Evolutionary conservation across 2,888 invertebrate genomes (phyloP).

Genomic region (Luffia ferchaultella): DNA sequence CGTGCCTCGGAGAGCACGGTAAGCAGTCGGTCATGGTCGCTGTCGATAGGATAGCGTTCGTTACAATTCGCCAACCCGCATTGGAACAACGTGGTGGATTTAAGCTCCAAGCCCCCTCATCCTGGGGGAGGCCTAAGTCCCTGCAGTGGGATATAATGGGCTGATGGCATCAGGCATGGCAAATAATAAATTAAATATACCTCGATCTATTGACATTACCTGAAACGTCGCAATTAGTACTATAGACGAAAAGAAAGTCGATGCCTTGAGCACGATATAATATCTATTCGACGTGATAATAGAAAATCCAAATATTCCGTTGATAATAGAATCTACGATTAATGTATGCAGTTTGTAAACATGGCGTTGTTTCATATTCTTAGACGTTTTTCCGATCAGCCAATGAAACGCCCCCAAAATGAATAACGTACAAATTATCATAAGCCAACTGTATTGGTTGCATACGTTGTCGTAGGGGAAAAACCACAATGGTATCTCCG

Average conservation of each 20-base stretch:
- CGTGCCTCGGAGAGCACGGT: no score
- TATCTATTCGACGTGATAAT: constrained; percentile 14
- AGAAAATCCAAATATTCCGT: constrained; percentile 25
- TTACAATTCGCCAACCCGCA: no score
- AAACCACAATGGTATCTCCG: constrained; percentile 27
- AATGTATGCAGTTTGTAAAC: constrained; percentile 12
- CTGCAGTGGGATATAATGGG: no score
- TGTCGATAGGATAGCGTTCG: no score
- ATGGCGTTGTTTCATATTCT: constrained; percentile 1
- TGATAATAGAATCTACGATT: constrained; percentile 17
- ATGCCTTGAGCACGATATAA: constrained; percentile 20
- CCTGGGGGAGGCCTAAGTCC: no score
- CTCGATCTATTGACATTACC: no score
- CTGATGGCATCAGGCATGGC: no score
- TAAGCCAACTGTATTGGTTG: constrained; percentile 10
- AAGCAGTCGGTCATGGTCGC: no score
- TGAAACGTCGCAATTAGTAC: constrained; percentile 27
- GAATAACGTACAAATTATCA: constrained; percentile 14
- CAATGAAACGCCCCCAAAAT: constrained; percentile 21
- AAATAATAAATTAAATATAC: no score
- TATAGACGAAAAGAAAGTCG: constrained; percentile 25
- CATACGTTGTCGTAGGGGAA: constrained; percentile 19
- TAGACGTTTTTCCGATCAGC: constrained; percentile 17
- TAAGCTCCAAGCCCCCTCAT: no score
- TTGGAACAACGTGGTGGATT: no score